These are phyloP conservation scores for Riparia riparia DNA, from an alignment of 2,113 vertebrate genomes.

Conservation along the genomic window DNA sequence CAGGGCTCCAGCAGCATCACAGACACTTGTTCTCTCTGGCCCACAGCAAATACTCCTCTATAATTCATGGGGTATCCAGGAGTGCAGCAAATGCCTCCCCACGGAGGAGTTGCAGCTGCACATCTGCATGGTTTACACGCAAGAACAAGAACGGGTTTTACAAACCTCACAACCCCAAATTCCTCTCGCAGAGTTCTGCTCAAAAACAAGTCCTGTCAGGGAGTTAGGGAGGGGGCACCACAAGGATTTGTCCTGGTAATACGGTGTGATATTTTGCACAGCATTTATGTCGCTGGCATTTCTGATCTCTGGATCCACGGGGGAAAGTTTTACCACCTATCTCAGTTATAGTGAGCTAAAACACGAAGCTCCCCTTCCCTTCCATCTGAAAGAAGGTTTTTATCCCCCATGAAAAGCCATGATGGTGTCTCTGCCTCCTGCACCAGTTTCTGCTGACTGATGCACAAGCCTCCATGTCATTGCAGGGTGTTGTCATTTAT, in stretches of 20 bases:
- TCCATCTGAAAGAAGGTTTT: background rate
- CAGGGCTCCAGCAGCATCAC: background rate
- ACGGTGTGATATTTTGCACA: background rate
- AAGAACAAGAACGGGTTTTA: background rate
- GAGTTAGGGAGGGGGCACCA: background rate
- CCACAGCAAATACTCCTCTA: background rate
- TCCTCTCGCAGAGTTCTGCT: background rate
- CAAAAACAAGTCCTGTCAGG: rapidly evolving
- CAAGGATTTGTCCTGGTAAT: rapidly evolving
- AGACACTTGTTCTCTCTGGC: background rate
- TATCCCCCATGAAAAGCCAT: background rate
- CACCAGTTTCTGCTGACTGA: background rate
- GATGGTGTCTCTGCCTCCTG: background rate
- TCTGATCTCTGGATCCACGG: background rate
- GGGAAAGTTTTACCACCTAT: background rate
- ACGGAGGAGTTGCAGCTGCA: background rate
- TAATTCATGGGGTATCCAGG: background rate
- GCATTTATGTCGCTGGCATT: background rate
- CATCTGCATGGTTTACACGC: background rate
- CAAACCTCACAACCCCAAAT: background rate
- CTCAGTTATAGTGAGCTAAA: background rate
- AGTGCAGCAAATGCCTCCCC: background rate
- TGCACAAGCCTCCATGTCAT: background rate
- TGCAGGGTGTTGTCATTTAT: background rate
- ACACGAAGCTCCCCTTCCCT: background rate